Evolutionary conservation across 1,140 invertebrate species (phyloP), one percentile per base, ranked within the genome.

Genomic region (Ephestia elutella): DNA sequence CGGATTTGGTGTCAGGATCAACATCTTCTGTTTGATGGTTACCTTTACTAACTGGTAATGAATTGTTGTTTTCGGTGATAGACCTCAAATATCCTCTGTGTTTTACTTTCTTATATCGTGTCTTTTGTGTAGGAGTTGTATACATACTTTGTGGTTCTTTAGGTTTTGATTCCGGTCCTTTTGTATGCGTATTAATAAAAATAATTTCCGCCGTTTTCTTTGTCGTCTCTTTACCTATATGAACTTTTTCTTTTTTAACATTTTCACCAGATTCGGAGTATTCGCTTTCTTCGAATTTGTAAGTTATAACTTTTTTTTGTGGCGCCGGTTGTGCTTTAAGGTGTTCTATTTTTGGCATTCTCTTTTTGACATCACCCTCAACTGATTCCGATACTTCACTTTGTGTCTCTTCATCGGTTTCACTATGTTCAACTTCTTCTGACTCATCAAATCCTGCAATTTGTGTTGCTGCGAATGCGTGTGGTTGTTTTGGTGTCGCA

Each of bases 391-490:
- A 17, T 25, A 32, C 54, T 21, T 59, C 48, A 49, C 0, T 35
- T 55, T 56, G 30, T n/a, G 54, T 48, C 20, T 54, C 18, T 20
- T 54, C 32, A 19, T 28, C 49, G n/a, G 53, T 18, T 63, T 49
- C 9, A 35, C 28, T 18, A 35, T n/a, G 10, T 51, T 59, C 38
- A 5, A 54, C 38, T 7, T 57, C 30, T 17, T 67, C 62, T 20
- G 66, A 60, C 15, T 54, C 19, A 15, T 68, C 60, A 17, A 60
- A 60, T 18, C 28, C 19, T 54, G 60, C 57, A 54, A 62, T 65
- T 60, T 62, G 19, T 21, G 66, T 68, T 21, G 54, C 66, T 17
- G 49, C 30, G 17, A 57, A 62, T 61, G 9, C 28, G 0, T 35
- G 1, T 38, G 17, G 17, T 38, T 35, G 54, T 7, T 18, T 38